Conservation (phyloP, 2,797 vertebrate genomes). For the Syngnathus acus region DNA sequence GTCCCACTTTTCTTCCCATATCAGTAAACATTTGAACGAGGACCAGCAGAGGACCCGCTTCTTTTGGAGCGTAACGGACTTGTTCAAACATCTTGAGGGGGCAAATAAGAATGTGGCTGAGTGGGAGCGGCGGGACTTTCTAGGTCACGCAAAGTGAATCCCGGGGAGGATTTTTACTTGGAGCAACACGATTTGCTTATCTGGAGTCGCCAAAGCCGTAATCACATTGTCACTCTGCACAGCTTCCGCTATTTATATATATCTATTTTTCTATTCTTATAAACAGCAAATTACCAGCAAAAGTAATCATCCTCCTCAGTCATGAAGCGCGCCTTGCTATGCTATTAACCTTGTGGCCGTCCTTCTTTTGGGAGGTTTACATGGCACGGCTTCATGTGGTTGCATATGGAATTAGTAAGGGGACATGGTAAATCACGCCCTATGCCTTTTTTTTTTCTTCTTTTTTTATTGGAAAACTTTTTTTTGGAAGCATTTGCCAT, state of each 20-base stretch:
- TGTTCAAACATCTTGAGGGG: constrained; percentile 33
- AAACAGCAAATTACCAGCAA: constrained; percentile 51
- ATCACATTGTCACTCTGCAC: constrained; percentile 59
- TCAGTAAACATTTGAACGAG: constrained; percentile 1
- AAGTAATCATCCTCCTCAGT: constrained; percentile 45
- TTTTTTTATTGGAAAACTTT: constrained; percentile 10
- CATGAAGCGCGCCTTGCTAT: constrained; percentile 26
- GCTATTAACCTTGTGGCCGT: constrained; percentile 44
- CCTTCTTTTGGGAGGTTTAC: constrained; percentile 21
- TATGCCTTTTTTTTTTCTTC: constrained; percentile 8
- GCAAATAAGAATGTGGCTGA: constrained; percentile 32
- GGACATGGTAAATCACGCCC: constrained; percentile 5
- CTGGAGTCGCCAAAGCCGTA: constrained; percentile 57
- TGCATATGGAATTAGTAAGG: constrained; percentile 15
- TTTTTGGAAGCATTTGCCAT: no score
- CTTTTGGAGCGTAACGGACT: constrained; percentile 24
- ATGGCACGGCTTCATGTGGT: constrained; percentile 13
- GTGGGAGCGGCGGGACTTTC: constrained; percentile 49
- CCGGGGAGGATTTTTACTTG: constrained; percentile 48
- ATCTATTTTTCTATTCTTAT: constrained; percentile 43
- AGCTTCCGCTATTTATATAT: constrained; percentile 50
- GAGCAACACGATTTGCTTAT: constrained; percentile 59
- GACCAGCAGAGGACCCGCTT: neutral
- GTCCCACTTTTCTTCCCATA: neutral
- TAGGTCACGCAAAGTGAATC: constrained; percentile 60